Evolutionary conservation across 2,888 invertebrate species (phyloP), one percentile per base, ranked within the genome.

Genomic region (Drosophila prostipennis): DNA sequence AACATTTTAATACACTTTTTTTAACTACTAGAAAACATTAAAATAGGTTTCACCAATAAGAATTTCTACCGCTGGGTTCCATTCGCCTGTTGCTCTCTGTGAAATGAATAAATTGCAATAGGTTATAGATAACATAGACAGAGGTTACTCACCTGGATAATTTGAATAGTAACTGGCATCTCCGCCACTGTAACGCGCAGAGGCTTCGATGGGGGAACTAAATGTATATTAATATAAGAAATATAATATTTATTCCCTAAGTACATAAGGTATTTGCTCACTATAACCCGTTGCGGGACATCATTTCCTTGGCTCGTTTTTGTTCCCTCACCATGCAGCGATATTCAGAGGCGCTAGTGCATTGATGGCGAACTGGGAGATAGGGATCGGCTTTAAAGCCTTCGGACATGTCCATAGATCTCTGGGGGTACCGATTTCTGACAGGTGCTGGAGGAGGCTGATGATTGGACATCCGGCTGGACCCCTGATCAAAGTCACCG

Each of bases 211-310:
- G 7, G 69, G 59, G 6, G 70, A 54, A 26, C 69, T 70, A 32
- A 26, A 26, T 4, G n/a, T n/a, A 13, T 8, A 63, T 68, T 39
- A 16, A 26, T 26, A 6, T 26, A 26, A 26, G 26, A 26, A 78
- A 76, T 60, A 51, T 19, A 77, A 23, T 37, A 37, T 37, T n/a
- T n/a, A n/a, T 2, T 4, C 6, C 37, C 2, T n/a, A n/a, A n/a
- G 8, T 4, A 23, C 4, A 10, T 5, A 11, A 11, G n/a, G 2
- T 7, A 1, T n/a, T 8, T 8, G 54, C 78, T 45, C 23, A 78
- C 77, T 60, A 54, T 13, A 77, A 23, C 13, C 77, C 77, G 19
- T 78, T 77, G 26, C 76, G 77, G 1, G 69, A 37, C 11, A 4
- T 23, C 72, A 75, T 72, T 42, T 78, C 76, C 32, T 37, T 42